phyloP scores from a whole-genome alignment of 2,888 invertebrate species.

The Acanthoscelides obtectus region DNA sequence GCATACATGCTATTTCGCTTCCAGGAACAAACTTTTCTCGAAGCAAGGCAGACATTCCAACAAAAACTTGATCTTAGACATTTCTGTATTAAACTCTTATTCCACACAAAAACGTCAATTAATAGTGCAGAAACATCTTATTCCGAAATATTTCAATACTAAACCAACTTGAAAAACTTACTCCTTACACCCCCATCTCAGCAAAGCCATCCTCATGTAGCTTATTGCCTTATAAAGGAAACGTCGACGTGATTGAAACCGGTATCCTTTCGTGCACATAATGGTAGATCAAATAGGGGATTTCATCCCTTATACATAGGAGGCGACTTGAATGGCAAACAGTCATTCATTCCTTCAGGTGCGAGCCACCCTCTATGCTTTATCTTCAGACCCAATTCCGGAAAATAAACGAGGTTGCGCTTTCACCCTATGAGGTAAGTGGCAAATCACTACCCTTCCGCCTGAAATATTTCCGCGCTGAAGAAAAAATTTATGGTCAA shows the following conservation, averaged over 20 bases:
- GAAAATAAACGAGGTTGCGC: background rate
- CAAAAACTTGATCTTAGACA: too few relatives aligned
- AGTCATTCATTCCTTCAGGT: background rate
- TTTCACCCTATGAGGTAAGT: background rate
- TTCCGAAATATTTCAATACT: too few relatives aligned
- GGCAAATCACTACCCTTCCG: slow-evolving; percentile 1
- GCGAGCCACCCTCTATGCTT: background rate
- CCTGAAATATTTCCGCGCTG: slow-evolving; percentile 14
- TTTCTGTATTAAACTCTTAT: too few relatives aligned
- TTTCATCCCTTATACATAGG: background rate
- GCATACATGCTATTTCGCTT: too few relatives aligned
- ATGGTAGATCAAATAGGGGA: background rate
- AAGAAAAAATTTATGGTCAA: slow-evolving; percentile 18
- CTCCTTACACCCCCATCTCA: background rate
- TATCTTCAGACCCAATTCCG: background rate
- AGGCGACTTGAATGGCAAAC: background rate
- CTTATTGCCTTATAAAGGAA: background rate
- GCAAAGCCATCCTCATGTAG: background rate
- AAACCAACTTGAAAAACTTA: background rate
- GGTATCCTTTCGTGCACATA: background rate
- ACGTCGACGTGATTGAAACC: background rate
- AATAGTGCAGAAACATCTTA: too few relatives aligned
- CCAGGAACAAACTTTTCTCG: too few relatives aligned
- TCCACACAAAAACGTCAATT: too few relatives aligned
- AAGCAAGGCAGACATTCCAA: too few relatives aligned